Base-by-base conservation (phyloP, 2,797 vertebrate genomes). In the Crenichthys baileyi region DNA sequence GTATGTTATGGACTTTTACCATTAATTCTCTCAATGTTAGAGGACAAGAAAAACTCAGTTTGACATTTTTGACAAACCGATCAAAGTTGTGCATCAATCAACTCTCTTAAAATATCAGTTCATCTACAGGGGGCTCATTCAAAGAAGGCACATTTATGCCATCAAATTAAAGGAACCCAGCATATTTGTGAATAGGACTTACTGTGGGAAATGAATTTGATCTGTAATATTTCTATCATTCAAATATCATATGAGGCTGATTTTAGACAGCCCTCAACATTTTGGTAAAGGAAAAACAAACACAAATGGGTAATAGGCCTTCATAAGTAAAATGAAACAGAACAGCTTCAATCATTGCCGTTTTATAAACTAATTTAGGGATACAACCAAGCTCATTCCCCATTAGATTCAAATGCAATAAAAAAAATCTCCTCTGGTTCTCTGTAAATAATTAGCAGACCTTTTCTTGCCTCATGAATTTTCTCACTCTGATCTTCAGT, bases 381-480 rank as follows among this genome's bases (percentile, higher is more conserved):
- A 79, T 77, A 68, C n/a, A 50, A 83, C 79, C 88, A 93, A 81
- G 83, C 80, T 73, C 77, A 63, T 63, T 81, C 56, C 77, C 72
- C 70, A 77, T 83, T 81, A 61, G 67, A 68, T 79, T 86, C 63
- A 83, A 74, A 76, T 5, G 6, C 22, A 56, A 71, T 26, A 51
- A 46, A 58, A 18, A 58, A 46, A 50, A 68, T 72, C 80, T 88
- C 75, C 89, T 79, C 70, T 86, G 79, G 72, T 88, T 89, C 79
- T 87, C 75, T 78, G 82, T 91, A 93, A 93, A 90, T 92, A 89
- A 91, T 91, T 88, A 90, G 85, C 80, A 83, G 76, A 88, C 53
- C 88, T 90, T 72, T 53, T 72, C 86, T 87, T 91, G 85, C 82
- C n/a, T 50, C 86, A 83, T 78, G 85, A 88, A 93, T 87, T 41